Conservation (phyloP, 2,797 vertebrate species). For the Rhinichthys osculus region DNA sequence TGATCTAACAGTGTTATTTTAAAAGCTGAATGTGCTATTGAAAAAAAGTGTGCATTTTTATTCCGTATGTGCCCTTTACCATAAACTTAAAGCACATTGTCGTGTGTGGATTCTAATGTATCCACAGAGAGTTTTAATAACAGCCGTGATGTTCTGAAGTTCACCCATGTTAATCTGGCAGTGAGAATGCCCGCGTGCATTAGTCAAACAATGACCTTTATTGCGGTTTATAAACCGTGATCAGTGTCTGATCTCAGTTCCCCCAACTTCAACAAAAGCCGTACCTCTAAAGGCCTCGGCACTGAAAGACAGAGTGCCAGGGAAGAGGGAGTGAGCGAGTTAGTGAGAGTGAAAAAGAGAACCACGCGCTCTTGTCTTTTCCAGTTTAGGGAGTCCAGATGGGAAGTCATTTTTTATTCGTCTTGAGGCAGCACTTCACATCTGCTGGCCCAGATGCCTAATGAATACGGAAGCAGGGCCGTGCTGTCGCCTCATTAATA, state of each 20-base stretch:
- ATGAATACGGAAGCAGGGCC: conserved; percentile 80
- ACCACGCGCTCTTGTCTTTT: conserved; percentile 74
- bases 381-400: conserved; percentile 81
- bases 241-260: conserved; percentile 31
- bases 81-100: not conserved
- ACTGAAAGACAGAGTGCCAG: conserved; percentile 45
- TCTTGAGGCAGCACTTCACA: conserved; percentile 83
- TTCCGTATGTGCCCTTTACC: not conserved
- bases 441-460: conserved; percentile 85
- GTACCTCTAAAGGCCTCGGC: conserved; percentile 33
- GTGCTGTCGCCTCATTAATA: conserved; percentile 83
- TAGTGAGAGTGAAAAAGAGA: conserved; percentile 55
- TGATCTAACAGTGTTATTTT: not conserved
- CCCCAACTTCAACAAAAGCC: conserved; percentile 50
- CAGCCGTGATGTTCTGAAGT: conserved; percentile 16
- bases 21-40: not conserved
- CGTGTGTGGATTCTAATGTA: not conserved
- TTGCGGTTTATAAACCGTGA: conserved; percentile 34
- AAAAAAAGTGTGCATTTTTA: conserved; percentile 1
- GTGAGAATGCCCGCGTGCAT: conserved; percentile 32
- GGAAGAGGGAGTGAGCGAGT: conserved; percentile 56
- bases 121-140: not conserved
- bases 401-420: conserved; percentile 84
- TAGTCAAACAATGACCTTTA: conserved; percentile 51
- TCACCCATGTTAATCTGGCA: conserved; percentile 34